phyloP scores from a whole-genome alignment of 2,113 vertebrate species.

The Uropsilus gracilis region DNA sequence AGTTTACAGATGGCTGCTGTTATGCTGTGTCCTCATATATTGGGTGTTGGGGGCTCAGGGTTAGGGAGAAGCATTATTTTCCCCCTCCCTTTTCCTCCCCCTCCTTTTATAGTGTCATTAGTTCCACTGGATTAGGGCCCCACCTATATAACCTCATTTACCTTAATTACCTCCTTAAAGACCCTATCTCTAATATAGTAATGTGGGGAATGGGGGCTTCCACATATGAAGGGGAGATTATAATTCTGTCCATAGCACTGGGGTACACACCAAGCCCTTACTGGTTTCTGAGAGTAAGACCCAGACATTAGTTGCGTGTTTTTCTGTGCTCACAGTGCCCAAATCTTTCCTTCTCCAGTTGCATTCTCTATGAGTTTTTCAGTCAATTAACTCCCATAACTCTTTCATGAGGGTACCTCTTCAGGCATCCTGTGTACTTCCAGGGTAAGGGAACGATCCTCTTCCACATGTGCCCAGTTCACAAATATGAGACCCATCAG shows the following conservation, averaged over 20 bases:
- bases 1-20: neutral
- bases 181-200: neutral
- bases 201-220: neutral
- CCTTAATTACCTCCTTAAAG: neutral
- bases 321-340: neutral
- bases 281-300: neutral
- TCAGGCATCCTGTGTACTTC: neutral
- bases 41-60: neutral
- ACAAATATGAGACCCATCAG: constrained; percentile 9
- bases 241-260: neutral
- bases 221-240: neutral
- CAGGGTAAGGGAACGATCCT: neutral
- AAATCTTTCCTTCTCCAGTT: neutral
- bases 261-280: neutral
- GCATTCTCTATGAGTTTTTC: neutral
- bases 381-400: neutral
- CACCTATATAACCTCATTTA: neutral
- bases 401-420: neutral
- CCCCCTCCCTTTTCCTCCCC: neutral
- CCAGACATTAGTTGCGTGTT: neutral
- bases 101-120: neutral
- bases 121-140: neutral
- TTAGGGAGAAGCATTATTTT: neutral
- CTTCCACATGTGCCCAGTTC: neutral
- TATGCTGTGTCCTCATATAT: neutral